Evolutionary conservation across 2,113 vertebrate species (phyloP), one percentile per base, ranked within the genome.

Genomic region (Anolis sagrei): DNA sequence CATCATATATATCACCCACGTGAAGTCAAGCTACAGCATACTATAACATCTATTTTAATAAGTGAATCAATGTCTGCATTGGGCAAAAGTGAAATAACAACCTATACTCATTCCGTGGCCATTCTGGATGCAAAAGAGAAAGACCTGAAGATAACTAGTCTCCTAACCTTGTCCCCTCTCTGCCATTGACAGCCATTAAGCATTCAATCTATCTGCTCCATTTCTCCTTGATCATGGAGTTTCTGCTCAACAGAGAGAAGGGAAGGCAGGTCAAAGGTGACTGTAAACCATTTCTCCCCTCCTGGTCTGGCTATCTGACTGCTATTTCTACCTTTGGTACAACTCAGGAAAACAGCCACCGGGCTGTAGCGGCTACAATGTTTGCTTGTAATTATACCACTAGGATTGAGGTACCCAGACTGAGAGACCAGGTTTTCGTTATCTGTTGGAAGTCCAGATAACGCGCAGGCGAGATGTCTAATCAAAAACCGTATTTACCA

Each of bases 401-500:
- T 66, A 49, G 88, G 91, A 87, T 81, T 70, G 62, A 29, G 34
- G 62, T 76, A 85, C n/a, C 51, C 51, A 36, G 14, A 25, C 70
- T 80, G 82, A 76, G 51, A 69, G 19, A 0, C 29, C 85, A 44
- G 2, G 2, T 81, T 87, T 49, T 76, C 7, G 23, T 62, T 85
- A 75, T 87, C n/a, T 79, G 68, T 72, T 66, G 16, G 70, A 90
- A 88, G 90, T 81, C 84, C 77, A 84, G 86, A 48, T 86, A 87
- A 64, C 54, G 2, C 16, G 54, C 44, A 68, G 29, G 10, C 68
- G 29, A 86, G 18, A 32, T 84, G 11, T 84, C 70, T 64, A 82
- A 32, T 85, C 73, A 90, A 82, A 89, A 70, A 77, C 73, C 32
- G 29, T 44, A 44, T 91, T 86, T 91, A 51, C 36, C 29, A 79